phyloP scores from a whole-genome alignment of 2,888 invertebrate species.

The Macropis europaea region DNA sequence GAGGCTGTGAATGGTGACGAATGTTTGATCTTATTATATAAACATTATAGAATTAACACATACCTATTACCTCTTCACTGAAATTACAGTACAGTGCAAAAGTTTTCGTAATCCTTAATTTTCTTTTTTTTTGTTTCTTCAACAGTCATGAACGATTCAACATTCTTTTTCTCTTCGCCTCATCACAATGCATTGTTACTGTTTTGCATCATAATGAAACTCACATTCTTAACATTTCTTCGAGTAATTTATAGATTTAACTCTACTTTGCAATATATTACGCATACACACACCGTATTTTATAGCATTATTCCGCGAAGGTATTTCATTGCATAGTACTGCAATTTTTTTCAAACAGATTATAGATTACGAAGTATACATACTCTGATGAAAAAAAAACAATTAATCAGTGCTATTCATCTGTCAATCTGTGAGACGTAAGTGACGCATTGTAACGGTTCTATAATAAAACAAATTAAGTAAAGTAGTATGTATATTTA shows the following conservation, averaged over 20 bases:
- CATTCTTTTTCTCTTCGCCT: too few species aligned
- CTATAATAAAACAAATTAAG: slow-evolving; percentile 74
- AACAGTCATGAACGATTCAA: neutral
- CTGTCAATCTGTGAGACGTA: slow-evolving; percentile 72
- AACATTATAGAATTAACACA: slow-evolving; percentile 59
- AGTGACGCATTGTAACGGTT: slow-evolving; percentile 76
- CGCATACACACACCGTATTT: too few species aligned
- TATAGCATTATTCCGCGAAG: slow-evolving; percentile 2
- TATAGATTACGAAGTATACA: slow-evolving; percentile 64
- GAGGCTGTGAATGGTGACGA: slow-evolving; percentile 56
- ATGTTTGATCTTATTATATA: slow-evolving; percentile 65
- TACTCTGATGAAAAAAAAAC: slow-evolving; percentile 61
- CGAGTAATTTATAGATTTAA: slow-evolving; percentile 11
- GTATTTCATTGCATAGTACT: slow-evolving; percentile 60
- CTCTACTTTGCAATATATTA: slow-evolving; percentile 4
- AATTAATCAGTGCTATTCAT: slow-evolving; percentile 71
- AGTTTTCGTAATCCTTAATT: slow-evolving; percentile 14
- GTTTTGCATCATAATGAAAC: neutral
- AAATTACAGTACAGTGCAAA: slow-evolving; percentile 69
- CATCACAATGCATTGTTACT: slow-evolving; percentile 20
- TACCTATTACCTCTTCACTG: slow-evolving; percentile 67
- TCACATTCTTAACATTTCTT: slow-evolving; percentile 1
- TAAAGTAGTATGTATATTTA: slow-evolving; percentile 56
- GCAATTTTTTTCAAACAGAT: slow-evolving; percentile 70
- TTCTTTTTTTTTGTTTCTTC: too few species aligned